Evolutionary conservation across 2,797 vertebrate genomes (phyloP), one percentile per base, ranked within the genome.

Genomic region (Syndactyla subalaris): DNA sequence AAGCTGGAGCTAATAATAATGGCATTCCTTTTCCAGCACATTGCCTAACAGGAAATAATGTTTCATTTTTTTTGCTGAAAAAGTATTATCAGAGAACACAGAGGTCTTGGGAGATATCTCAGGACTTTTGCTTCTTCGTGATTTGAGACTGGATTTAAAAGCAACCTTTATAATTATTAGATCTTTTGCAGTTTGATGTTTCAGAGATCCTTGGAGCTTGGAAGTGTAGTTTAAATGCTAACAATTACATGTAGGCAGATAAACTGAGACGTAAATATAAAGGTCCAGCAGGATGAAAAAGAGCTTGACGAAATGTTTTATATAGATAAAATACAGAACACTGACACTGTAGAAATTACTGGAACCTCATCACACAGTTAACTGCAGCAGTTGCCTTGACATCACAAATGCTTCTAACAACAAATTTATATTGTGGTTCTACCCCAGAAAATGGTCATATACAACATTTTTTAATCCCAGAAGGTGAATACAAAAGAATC

Each of bases 31-130:
- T 92, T 82, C 70, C 74, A 94, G 68, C 49, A 85, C 67, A 66
- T 58, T 88, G 91, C 92, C 77, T 82, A 68, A 85, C 82, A 92
- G 77, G 92, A 96, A 88, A 76, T 74, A 58, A 68, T 73, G 75
- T 65, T 75, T 94, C 57, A 48, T 79, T 89, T 96, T 45, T 49
- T 49, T 49, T 93, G 72, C 52, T 74, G 39, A 79, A 61, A 67
- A 34, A 55, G 7, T 46, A 63, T 79, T 91, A 52, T 66, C 77
- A 78, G 87, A 91, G 55, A 78, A 38, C 46, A 58, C 14, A 68
- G 46, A 88, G 66, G 65, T 81, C 54, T 89, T 65, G 21, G 36
- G 57, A 45, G 41, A 34, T 75, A 72, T 24, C 72, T 93, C 39
- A 21, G 26, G 72, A 58, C 36, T 93, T 96, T 21, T 68, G 45